These are phyloP conservation scores for Plotosus lineatus DNA, from an alignment of 2,113 vertebrate species.

Conservation along the genomic window DNA sequence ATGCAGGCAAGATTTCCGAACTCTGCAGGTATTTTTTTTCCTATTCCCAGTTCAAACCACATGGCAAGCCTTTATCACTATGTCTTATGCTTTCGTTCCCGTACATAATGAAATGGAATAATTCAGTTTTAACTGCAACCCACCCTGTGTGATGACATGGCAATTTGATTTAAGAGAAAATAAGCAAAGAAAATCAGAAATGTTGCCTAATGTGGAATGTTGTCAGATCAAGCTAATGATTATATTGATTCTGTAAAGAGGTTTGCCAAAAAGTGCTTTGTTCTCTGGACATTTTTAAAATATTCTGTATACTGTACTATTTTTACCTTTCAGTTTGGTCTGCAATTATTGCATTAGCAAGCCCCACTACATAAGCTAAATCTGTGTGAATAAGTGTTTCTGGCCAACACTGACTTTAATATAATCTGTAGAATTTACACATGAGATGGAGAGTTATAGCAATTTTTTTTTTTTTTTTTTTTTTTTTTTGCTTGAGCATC, in stretches of 20 bases:
- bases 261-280: constrained; percentile 50
- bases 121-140: constrained; percentile 47
- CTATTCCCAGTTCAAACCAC: not conserved
- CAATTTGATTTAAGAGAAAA: constrained; percentile 49
- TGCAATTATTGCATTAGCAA: not conserved
- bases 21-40: constrained; percentile 1
- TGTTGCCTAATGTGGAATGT: constrained; percentile 43
- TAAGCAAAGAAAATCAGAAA: constrained; percentile 23
- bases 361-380: not conserved
- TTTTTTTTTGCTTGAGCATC: not conserved
- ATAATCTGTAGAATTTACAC: not conserved
- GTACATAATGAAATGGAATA: constrained; percentile 52
- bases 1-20: not conserved
- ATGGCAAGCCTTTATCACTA: constrained; percentile 19
- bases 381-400: not conserved
- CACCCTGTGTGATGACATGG: constrained; percentile 42
- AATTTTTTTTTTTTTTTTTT: too few relatives aligned
- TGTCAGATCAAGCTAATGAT: constrained; percentile 38
- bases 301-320: not conserved
- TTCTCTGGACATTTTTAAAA: constrained; percentile 59
- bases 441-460: not conserved
- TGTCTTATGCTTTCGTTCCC: constrained; percentile 42
- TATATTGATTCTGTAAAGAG: constrained; percentile 47
- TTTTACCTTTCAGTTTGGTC: not conserved
- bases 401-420: not conserved